Evolutionary conservation across 92 coral and sea anemone species (phyloP), one percentile per base, ranked within the genome.

Genomic region (Zoanthus solanderi): DNA sequence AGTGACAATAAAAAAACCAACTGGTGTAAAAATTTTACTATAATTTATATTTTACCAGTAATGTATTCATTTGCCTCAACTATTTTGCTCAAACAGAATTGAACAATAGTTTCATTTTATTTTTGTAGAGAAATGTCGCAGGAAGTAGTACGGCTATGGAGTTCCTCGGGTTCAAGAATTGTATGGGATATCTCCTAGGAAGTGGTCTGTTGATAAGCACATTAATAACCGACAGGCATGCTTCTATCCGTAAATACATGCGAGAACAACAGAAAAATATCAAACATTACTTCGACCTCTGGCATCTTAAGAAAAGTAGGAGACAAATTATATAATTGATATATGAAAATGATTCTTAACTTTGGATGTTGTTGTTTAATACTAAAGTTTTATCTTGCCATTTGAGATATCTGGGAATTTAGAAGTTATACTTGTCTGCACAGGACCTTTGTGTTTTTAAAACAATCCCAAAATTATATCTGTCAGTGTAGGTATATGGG

Each of bases 261-360:
- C 79, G 92, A 32, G 92, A 88, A 71, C 72, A 82, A 37, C 89
- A 48, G 72, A 14, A 71, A 15, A 60, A 88, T 37, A 89, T 93
- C 83, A 93, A 68, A 72, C 96, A 93, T 82, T 93, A 90, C 87
- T 93, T 90, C 79, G 92, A 93, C 72, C 90, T 87, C 45, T 90
- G 92, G 92, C 95, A 90, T 76, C 46, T 91, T 8, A 88, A 88
- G 69, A 93, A 93, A 85, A 91, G 94, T 90, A 86, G 14, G 67
- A 60, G 23, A 60, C 67, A 54, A 54, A 54, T 54, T 9, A 54
- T 54, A 54, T 54, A 54, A 54, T 54, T 54, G 61, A 54, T 54
- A 54, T 54, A 54, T 54, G 61, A 54, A 54, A 54, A 0, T 54
- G 61, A 54, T 54, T 54, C 61, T 1, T 54, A 54, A 54, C 61